Percentiles rank a stretch among this genome's conserved stretches.
phyloP scores from a whole-genome alignment of 2,888 invertebrate species.

The Pyrrhosoma nymphula region DNA sequence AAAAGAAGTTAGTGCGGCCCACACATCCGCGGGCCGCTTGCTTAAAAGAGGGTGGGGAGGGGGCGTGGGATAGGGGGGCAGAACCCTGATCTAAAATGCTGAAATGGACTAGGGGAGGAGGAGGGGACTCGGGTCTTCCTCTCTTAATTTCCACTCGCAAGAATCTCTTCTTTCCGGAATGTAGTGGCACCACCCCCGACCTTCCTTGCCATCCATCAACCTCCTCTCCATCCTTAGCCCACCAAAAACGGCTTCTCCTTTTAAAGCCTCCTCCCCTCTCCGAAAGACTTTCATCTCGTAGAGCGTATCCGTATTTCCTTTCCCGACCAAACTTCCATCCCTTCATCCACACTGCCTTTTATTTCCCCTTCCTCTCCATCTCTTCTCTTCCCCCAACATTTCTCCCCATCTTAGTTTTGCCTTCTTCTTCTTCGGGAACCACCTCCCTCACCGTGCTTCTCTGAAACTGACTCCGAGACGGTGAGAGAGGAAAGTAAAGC shows the following conservation, averaged over 20 bases:
- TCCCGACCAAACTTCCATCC: not conserved
- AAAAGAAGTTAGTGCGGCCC: too few species aligned
- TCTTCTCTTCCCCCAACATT: too few species aligned
- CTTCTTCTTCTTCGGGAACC: not conserved
- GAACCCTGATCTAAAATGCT: not conserved
- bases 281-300: not conserved
- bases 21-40: too few species aligned
- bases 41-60: too few species aligned
- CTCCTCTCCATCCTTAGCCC: not conserved
- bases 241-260: not conserved
- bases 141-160: not conserved
- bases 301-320: not conserved
- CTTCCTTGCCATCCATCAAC: not conserved
- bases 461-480: not conserved
- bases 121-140: not conserved
- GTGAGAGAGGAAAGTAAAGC: not conserved
- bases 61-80: not conserved
- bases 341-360: not conserved
- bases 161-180: not conserved
- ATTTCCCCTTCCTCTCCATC: too few species aligned
- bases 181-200: not conserved
- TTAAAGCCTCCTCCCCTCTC: not conserved
- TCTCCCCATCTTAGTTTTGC: too few species aligned
- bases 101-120: not conserved
- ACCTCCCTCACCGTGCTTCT: not conserved